Evolutionary conservation across 2,113 vertebrate genomes (phyloP).

Genomic region (Raphicerus campestris): DNA sequence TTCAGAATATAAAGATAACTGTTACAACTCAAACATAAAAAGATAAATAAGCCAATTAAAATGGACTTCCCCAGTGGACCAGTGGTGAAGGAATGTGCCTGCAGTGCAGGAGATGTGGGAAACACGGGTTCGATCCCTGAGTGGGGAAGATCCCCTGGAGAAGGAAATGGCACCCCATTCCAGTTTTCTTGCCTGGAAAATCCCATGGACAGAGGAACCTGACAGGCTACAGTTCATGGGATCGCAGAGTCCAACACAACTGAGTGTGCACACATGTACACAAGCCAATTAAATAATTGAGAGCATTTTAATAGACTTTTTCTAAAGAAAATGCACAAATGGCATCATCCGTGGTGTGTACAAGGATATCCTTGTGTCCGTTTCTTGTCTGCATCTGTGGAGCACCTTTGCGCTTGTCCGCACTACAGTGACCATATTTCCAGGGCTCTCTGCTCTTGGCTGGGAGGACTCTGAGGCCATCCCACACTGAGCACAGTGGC

Average conservation of each 20-base stretch:
- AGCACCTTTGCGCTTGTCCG: not conserved
- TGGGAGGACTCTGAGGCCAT: not conserved
- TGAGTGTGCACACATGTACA: not conserved
- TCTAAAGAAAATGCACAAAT: not conserved
- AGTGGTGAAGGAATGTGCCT: not conserved
- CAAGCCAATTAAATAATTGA: not conserved
- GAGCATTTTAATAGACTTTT: not conserved
- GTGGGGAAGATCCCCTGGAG: not conserved
- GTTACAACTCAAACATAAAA: not conserved
- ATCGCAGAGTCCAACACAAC: not conserved
- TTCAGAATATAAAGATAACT: not conserved
- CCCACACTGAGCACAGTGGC: not conserved
- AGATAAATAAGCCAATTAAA: not conserved
- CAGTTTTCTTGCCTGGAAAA: not conserved
- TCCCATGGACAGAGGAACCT: not conserved
- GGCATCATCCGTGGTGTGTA: not conserved
- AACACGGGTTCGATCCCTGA: fast-evolving
- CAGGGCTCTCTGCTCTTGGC: not conserved
- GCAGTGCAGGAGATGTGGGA: not conserved
- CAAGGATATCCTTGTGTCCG: not conserved
- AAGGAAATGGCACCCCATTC: not conserved
- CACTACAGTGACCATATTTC: not conserved
- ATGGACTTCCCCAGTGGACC: not conserved
- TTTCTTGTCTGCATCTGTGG: not conserved
- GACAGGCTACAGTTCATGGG: not conserved